Percentiles rank a stretch among this genome's conserved stretches.
Conservation (phyloP, 2,888 invertebrate genomes). For the Xestia xanthographa region DNA sequence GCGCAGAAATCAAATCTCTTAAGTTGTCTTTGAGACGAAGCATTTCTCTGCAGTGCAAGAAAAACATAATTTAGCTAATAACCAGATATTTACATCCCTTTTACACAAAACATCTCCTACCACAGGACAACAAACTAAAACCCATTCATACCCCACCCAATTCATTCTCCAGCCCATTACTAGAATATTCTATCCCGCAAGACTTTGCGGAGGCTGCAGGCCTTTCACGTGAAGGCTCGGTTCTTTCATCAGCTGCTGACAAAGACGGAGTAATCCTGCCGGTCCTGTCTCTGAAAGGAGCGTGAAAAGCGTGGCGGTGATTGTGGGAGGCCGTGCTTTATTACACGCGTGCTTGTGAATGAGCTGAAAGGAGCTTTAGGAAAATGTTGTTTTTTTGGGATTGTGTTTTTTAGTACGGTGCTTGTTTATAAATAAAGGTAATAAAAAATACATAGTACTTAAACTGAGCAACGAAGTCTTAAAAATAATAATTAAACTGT, state of each 20-base stretch:
- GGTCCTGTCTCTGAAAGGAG: conserved; percentile 52
- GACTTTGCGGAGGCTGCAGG: conserved; percentile 45
- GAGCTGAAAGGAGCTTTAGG: conserved; percentile 23
- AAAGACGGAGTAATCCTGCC: conserved; percentile 68
- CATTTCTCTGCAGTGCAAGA: neutral
- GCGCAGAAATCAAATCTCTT: neutral
- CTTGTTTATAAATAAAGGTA: no score
- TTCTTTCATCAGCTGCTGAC: conserved; percentile 66
- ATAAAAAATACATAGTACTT: neutral
- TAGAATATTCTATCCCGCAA: conserved; percentile 68
- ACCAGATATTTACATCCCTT: neutral
- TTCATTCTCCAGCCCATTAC: conserved; percentile 49
- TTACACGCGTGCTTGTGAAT: conserved; percentile 23
- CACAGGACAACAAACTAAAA: neutral
- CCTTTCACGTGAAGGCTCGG: conserved; percentile 57
- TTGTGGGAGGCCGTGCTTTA: conserved; percentile 52
- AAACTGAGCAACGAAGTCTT: neutral
- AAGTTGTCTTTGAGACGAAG: neutral
- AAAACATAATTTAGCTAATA: neutral
- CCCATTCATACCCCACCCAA: conserved; percentile 30
- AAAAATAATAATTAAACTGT: no score
- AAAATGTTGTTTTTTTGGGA: conserved; percentile 3
- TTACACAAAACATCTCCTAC: neutral
- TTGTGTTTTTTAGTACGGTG: no score
- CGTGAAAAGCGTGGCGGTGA: conserved; percentile 57